Percentiles rank a stretch among this genome's conserved stretches.
phyloP scores from a whole-genome alignment of 2,113 vertebrate species.

The Apus apus region DNA sequence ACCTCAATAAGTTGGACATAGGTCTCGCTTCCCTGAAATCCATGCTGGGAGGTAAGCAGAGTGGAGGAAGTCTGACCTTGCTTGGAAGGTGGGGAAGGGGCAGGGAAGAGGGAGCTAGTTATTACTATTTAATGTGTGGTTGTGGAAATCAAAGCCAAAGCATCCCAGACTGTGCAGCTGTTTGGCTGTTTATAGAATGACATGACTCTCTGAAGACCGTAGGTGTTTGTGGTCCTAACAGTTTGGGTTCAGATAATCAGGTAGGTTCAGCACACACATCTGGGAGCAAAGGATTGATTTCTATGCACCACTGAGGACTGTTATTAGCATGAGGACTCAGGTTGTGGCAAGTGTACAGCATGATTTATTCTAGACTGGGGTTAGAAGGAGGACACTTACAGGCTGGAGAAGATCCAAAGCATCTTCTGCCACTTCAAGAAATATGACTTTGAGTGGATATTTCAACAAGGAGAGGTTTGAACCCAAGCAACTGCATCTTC shows the following conservation, averaged over 20 bases:
- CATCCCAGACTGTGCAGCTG: neutral
- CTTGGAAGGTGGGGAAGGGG: neutral
- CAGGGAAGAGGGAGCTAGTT: neutral
- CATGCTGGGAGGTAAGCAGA: neutral
- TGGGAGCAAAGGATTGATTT: neutral
- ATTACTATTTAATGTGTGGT: neutral
- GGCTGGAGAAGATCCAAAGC: neutral
- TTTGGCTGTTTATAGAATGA: neutral
- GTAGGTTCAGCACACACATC: neutral
- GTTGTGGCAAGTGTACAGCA: neutral
- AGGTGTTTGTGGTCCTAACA: neutral
- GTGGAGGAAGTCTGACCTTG: neutral
- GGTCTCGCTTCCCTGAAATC: neutral
- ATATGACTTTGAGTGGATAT: neutral
- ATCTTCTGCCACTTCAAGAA: neutral
- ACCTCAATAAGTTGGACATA: neutral
- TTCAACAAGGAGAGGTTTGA: neutral
- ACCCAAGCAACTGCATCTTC: neutral
- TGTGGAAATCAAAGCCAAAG: neutral
- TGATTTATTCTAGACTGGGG: neutral
- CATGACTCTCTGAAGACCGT: neutral
- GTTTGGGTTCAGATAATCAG: neutral
- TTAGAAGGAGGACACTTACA: neutral
- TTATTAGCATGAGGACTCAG: neutral
- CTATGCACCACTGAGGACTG: neutral